Conservation (phyloP, 2,888 invertebrate genomes). For the Busseola fusca region DNA sequence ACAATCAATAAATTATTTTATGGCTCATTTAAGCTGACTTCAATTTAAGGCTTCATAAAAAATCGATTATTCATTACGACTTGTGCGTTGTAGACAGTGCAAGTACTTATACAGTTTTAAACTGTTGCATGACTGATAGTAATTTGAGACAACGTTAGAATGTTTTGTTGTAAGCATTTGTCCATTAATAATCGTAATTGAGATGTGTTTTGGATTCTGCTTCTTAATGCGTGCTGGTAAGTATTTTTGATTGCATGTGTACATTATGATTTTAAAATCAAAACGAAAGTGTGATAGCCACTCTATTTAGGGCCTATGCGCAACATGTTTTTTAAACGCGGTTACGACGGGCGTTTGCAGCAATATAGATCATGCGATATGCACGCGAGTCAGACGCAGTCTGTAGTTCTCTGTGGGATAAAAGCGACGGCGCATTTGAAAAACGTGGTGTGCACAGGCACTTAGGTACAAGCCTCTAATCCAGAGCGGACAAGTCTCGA, state of each 20-base stretch:
- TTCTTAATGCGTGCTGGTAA: conserved; percentile 9
- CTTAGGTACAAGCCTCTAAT: neutral
- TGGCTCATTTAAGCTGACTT: conserved; percentile 8
- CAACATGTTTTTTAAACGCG: no score
- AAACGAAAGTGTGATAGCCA: conserved; percentile 1
- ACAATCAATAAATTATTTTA: conserved; percentile 24
- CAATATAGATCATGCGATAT: no score
- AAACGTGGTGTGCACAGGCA: no score
- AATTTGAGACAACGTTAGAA: conserved; percentile 20
- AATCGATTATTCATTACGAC: neutral
- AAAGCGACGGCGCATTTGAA: no score
- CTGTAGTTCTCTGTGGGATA: no score
- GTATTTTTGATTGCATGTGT: conserved; percentile 6
- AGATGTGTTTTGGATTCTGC: conserved; percentile 20
- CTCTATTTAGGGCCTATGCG: no score
- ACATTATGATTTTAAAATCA: conserved; percentile 4
- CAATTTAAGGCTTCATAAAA: conserved; percentile 24
- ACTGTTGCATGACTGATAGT: conserved; percentile 27
- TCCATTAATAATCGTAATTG: neutral
- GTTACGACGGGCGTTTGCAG: no score
- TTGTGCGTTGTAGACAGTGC: neutral
- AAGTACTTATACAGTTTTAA: neutral
- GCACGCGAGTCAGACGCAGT: no score
- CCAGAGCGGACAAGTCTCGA: no score
- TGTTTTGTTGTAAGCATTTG: conserved; percentile 3